Evolutionary conservation across 2,113 vertebrate genomes (phyloP).

Genomic region (Phylloscopus whistleri): DNA sequence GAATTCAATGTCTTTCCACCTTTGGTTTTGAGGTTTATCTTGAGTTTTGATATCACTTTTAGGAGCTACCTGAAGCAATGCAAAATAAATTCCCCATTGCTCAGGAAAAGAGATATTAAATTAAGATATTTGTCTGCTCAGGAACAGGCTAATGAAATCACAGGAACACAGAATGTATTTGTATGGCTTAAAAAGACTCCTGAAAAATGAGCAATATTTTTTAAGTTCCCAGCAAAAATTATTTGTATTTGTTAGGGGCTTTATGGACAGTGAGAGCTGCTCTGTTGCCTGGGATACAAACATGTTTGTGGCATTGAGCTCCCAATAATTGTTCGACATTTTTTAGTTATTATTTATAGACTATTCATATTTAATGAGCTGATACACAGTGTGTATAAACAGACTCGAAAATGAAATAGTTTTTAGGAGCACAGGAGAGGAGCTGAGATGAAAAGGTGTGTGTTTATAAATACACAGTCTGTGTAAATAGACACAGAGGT

Average conservation of each 20-base stretch:
- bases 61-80: background rate
- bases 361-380: slow-evolving; percentile 39
- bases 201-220: background rate
- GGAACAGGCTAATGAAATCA: background rate
- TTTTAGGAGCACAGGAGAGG: background rate
- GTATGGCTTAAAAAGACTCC: background rate
- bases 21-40: background rate
- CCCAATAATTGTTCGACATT: background rate
- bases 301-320: background rate
- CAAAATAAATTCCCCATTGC: background rate
- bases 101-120: background rate
- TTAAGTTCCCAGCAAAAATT: background rate
- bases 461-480: background rate
- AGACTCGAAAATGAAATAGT: background rate
- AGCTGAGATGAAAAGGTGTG: background rate
- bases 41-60: background rate
- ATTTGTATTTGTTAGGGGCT: background rate
- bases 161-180: background rate
- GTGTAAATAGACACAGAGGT: background rate
- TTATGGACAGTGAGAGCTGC: background rate
- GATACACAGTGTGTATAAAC: background rate
- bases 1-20: background rate
- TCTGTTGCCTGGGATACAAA: slow-evolving; percentile 29
- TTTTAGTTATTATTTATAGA: slow-evolving; percentile 44
- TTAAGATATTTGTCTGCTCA: background rate